Evolutionary conservation across 2,797 vertebrate genomes (phyloP).

Genomic region (Bradypus variegatus): DNA sequence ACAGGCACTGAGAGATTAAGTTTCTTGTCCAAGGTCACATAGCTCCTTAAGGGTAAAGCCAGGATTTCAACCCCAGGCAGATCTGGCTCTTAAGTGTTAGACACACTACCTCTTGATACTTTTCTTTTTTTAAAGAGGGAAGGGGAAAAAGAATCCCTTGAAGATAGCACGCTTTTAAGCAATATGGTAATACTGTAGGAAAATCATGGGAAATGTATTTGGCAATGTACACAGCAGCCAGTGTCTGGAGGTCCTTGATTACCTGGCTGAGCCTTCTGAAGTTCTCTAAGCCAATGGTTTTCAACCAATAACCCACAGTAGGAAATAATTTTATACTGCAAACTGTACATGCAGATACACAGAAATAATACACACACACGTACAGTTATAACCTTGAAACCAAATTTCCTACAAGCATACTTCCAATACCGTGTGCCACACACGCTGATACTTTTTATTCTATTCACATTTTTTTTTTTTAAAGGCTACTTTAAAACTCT

Average conservation of each 20-base stretch:
- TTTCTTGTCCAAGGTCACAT: neutral
- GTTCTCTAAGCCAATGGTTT: neutral
- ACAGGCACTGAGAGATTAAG: neutral
- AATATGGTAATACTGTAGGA: neutral
- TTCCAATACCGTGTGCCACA: neutral
- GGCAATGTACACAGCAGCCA: neutral
- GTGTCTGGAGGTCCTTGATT: neutral
- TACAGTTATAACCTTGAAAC: slow-evolving; percentile 5
- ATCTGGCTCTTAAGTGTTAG: neutral
- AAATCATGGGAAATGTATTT: neutral
- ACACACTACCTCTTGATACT: neutral
- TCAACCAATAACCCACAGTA: neutral
- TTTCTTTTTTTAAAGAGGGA: neutral
- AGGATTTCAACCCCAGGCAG: neutral
- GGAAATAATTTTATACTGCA: slow-evolving; percentile 3
- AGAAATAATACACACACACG: neutral
- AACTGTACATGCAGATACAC: neutral
- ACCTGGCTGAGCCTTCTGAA: neutral
- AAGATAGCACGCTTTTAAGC: neutral
- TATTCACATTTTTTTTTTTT: neutral
- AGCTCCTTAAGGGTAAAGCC: neutral
- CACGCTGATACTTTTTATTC: neutral
- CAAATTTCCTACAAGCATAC: slow-evolving; percentile 36
- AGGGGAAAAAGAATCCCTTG: neutral
- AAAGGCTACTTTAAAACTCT: neutral